Percentiles rank a stretch among this genome's conserved stretches.
These are phyloP conservation scores for Rhinichthys osculus DNA, from an alignment of 2,797 vertebrate species.

Conservation along the genomic window DNA sequence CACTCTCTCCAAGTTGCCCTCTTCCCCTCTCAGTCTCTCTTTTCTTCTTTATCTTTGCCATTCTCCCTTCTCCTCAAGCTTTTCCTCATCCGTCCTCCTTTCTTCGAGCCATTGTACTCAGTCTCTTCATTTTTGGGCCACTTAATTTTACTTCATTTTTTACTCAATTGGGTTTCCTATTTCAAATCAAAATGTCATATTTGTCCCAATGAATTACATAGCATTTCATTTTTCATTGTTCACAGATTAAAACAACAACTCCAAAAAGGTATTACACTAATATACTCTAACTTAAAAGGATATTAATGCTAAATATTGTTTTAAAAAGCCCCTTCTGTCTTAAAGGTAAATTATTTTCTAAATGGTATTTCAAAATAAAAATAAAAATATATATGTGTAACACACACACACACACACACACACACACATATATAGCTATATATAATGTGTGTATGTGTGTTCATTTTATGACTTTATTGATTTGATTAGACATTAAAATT, in stretches of 20 bases:
- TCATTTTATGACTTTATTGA: too few relatives aligned
- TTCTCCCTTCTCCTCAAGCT: constrained; percentile 65
- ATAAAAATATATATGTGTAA: neutral
- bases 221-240: constrained; percentile 69
- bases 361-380: neutral
- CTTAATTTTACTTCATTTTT: constrained; percentile 77
- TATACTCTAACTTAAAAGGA: constrained; percentile 48
- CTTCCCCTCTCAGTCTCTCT: constrained; percentile 70
- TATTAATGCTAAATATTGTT: neutral
- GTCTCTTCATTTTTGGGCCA: constrained; percentile 78
- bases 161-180: constrained; percentile 75
- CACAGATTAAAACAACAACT: constrained; percentile 56
- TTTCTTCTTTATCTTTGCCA: constrained; percentile 67
- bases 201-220: constrained; percentile 63
- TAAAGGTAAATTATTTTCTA: neutral
- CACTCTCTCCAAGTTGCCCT: constrained; percentile 64
- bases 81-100: constrained; percentile 68
- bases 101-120: constrained; percentile 65
- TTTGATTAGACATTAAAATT: too few relatives aligned
- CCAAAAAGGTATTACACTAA: constrained; percentile 22
- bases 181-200: constrained; percentile 64
- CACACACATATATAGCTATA: too few relatives aligned
- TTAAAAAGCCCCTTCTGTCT: neutral
- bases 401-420: too few relatives aligned
- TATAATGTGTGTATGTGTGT: too few relatives aligned